phyloP scores from a whole-genome alignment of 2,888 invertebrate genomes.

The Bellardia bayeri region DNA sequence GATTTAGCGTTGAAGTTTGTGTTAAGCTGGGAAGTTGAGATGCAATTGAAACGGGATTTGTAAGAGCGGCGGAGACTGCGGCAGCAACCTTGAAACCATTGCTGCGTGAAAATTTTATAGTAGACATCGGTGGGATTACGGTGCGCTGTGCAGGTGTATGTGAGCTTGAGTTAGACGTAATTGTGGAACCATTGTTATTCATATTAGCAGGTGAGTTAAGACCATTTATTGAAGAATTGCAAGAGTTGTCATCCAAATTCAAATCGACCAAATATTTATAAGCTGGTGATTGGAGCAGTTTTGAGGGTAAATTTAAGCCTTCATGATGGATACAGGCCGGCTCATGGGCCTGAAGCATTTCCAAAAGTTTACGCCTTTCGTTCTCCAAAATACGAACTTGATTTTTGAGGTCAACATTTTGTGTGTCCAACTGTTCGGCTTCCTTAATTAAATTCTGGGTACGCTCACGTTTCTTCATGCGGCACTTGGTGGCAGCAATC shows the following conservation, averaged over 20 bases:
- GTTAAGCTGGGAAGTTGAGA: conserved; percentile 73
- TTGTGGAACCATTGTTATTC: conserved; percentile 37
- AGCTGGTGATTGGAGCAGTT: conserved; percentile 82
- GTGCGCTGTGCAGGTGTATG: conserved; percentile 77
- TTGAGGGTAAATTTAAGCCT: conserved; percentile 81
- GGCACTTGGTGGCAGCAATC: conserved; percentile 97
- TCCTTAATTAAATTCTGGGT: conserved; percentile 94
- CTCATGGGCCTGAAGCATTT: conserved; percentile 91
- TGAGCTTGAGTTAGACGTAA: conserved; percentile 55
- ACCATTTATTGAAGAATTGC: conserved; percentile 45
- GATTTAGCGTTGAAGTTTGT: conserved; percentile 75
- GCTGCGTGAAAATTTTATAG: conserved; percentile 82
- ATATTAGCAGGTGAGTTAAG: conserved; percentile 43
- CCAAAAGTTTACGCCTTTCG: conserved; percentile 90
- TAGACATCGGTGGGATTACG: conserved; percentile 83
- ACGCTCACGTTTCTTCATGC: conserved; percentile 95
- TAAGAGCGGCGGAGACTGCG: conserved; percentile 74
- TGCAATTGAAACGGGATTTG: conserved; percentile 69
- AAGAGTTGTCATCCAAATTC: conserved; percentile 78
- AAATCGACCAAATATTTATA: conserved; percentile 82
- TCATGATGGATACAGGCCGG: conserved; percentile 87
- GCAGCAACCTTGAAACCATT: conserved; percentile 78
- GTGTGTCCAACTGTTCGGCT: conserved; percentile 93
- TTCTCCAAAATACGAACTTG: conserved; percentile 93
- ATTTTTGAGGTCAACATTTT: conserved; percentile 92